These are phyloP conservation scores for Drosophila gunungcola DNA, from an alignment of 1,140 invertebrate species.

Conservation along the genomic window DNA sequence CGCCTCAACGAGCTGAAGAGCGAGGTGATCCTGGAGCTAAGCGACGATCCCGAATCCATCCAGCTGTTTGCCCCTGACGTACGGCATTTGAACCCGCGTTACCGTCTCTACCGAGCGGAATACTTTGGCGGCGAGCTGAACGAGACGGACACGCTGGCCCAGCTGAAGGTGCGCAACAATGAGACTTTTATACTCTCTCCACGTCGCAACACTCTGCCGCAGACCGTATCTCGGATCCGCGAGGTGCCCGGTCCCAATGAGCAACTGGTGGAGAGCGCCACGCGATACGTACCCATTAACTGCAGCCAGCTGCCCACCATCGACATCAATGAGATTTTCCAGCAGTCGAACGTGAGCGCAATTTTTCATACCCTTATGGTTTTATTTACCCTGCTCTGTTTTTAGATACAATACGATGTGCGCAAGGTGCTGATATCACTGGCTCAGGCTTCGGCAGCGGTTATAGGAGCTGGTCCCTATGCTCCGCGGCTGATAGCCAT, in stretches of 20 bases:
- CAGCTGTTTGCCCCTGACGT: slow-evolving; percentile 77
- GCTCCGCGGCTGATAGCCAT: slow-evolving; percentile 78
- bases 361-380: not conserved
- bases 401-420: slow-evolving; percentile 83
- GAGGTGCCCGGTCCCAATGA: slow-evolving; percentile 72
- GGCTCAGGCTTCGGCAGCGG: slow-evolving; percentile 76
- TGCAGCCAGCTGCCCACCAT: slow-evolving; percentile 60
- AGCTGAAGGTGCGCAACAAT: slow-evolving; percentile 68
- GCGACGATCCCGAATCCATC: slow-evolving; percentile 76
- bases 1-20: slow-evolving; percentile 76
- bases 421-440: slow-evolving; percentile 81
- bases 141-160: slow-evolving; percentile 63
- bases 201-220: slow-evolving; percentile 57
- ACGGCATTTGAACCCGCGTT: slow-evolving; percentile 68
- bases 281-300: slow-evolving; percentile 52
- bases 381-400: not conserved
- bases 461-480: slow-evolving; percentile 80
- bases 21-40: slow-evolving; percentile 75
- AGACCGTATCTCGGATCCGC: slow-evolving; percentile 47
- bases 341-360: slow-evolving; percentile 76
- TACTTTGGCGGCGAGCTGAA: slow-evolving; percentile 70
- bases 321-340: slow-evolving; percentile 83
- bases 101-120: slow-evolving; percentile 77
- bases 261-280: slow-evolving; percentile 70
- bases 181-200: slow-evolving; percentile 71